Conservation (phyloP, 1,140 invertebrate genomes). For the Sminthurides bifidus region DNA sequence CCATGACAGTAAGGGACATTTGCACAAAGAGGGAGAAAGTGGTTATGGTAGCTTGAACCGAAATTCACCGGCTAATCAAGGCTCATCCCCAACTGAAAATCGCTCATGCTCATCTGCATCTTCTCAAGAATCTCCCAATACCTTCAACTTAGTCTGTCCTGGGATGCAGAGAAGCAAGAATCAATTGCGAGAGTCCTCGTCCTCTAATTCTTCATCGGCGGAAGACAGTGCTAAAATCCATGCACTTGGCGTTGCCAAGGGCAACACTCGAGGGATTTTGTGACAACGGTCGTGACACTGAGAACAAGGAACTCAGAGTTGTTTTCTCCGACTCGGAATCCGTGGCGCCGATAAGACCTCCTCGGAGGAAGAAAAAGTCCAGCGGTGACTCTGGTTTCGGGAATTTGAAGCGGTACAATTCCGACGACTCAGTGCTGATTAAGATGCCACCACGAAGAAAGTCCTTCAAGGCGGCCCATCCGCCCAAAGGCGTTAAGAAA, state of each 20-base stretch:
- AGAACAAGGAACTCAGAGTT: conserved; percentile 13
- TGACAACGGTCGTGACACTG: background rate
- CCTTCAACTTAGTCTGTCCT: too few species aligned
- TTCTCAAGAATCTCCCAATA: conserved; percentile 3
- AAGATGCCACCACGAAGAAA: conserved; percentile 23
- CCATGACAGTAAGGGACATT: too few species aligned
- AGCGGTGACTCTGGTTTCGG: background rate
- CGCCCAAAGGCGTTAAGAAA: conserved; percentile 9
- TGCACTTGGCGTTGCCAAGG: too few species aligned
- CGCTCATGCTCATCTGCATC: conserved; percentile 24
- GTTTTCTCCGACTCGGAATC: conserved; percentile 30
- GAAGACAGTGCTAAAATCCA: too few species aligned
- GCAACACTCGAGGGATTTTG: too few species aligned
- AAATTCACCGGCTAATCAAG: conserved; percentile 11
- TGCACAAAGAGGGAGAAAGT: conserved; percentile 30
- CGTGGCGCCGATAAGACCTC: conserved; percentile 19
- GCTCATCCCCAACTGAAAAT: conserved; percentile 19
- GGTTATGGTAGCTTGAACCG: conserved; percentile 26
- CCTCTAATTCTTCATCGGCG: conserved; percentile 57
- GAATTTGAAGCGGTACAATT: conserved; percentile 28
- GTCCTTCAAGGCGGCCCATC: conserved; percentile 15
- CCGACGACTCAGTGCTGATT: conserved; percentile 26
- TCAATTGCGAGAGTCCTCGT: too few species aligned
- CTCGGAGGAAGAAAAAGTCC: conserved; percentile 26
- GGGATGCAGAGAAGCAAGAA: too few species aligned